Evolutionary conservation across 2,113 vertebrate genomes (phyloP).

Genomic region (Pygoscelis antarcticus): DNA sequence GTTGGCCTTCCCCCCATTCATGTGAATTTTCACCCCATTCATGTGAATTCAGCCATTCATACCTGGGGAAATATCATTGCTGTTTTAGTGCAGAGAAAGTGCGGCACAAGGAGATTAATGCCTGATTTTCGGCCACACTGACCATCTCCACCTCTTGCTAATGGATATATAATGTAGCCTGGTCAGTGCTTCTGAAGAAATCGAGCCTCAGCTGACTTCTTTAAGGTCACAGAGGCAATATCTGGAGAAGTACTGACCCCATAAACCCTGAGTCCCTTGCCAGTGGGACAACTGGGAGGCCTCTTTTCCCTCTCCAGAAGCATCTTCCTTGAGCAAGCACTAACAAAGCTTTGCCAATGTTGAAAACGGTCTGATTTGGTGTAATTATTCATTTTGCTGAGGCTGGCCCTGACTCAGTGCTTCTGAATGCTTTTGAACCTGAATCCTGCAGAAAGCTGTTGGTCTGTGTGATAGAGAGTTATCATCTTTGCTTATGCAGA

Average conservation of each 20-base stretch:
- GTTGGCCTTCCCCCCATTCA: no score
- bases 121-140: not conserved
- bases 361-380: not conserved
- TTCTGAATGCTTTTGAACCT: not conserved
- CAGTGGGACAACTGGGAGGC: not conserved
- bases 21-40: not conserved
- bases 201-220: not conserved
- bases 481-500: not conserved
- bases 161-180: not conserved
- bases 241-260: not conserved
- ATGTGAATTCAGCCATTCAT: not conserved
- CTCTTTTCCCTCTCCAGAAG: not conserved
- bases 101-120: not conserved
- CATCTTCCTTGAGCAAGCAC: not conserved
- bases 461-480: not conserved
- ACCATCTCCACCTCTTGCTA: not conserved
- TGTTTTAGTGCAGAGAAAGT: not conserved
- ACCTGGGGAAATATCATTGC: not conserved
- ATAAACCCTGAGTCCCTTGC: not conserved
- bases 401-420: not conserved
- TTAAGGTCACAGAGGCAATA: not conserved
- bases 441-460: not conserved
- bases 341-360: not conserved
- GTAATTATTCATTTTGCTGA: not conserved
- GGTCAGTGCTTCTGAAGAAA: not conserved